Evolutionary conservation across 2,113 vertebrate genomes (phyloP), one percentile per base, ranked within the genome.

Genomic region (Protobothrops flavoviridis): DNA sequence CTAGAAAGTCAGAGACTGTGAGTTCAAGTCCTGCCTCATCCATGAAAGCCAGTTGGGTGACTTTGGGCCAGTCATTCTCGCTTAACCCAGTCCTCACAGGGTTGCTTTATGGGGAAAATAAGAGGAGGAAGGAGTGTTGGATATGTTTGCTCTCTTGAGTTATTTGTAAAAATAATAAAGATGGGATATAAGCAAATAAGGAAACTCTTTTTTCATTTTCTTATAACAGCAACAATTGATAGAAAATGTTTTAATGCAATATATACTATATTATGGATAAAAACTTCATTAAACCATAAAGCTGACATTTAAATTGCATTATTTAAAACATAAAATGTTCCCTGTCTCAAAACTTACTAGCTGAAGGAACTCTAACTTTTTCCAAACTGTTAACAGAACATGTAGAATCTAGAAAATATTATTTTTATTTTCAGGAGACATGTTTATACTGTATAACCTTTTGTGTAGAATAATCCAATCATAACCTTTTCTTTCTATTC

Each of bases 291-390:
- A 96, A 96, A 94, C 92, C 92, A 48, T 50, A 85, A 94, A 92
- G 13, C 59, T 0, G 7, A 26, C 94, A 90, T 26, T 85, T 91
- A 91, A 45, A 86, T 86, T 55, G 85, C 23, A 85, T 91, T 55
- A 93, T 96, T 96, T 96, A 94, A 95, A 96, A 95, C 90, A 94
- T 88, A 95, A 92, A 59, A 89, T 94, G 95, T 94, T 61, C 56
- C 91, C 86, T 69, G 85, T 93, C 93, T 95, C 94, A 59, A 21
- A 64, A 21, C 26, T n/a, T 87, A 43, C 64, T 92, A 59, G 93
- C 93, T 95, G 93, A 88, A 93, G 24, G 95, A 91, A 93, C 39
- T 57, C 52, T 93, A 8, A 43, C 45, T 20, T 90, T 53, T 85
- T 57, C 90, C 39, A 91, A 90, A 17, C 6, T 52, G 81, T 23